Evolutionary conservation across 2,888 invertebrate genomes (phyloP).

Genomic region (Phalera bucephala): DNA sequence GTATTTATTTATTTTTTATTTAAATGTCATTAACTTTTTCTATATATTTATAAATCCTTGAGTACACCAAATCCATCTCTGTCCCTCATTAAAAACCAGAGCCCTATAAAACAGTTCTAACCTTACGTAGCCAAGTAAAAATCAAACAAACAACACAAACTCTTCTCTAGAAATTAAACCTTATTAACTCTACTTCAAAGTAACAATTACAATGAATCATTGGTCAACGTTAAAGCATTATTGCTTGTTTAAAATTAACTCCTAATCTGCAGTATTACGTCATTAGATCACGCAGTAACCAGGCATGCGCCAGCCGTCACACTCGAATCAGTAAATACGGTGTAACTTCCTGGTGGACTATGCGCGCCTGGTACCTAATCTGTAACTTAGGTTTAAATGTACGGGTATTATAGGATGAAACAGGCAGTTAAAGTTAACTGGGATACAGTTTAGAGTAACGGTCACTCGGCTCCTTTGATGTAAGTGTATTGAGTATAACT

Average conservation of each 20-base stretch:
- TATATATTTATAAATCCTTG: too few species aligned
- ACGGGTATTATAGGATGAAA: neutral
- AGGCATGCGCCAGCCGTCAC: slow-evolving; percentile 33
- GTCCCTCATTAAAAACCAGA: slow-evolving; percentile 25
- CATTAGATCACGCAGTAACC: slow-evolving; percentile 27
- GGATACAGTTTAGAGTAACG: neutral
- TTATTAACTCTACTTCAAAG: too few species aligned
- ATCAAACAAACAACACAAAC: too few species aligned
- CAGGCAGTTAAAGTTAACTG: neutral
- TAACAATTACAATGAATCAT: too few species aligned
- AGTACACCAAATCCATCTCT: slow-evolving; percentile 25
- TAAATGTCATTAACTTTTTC: too few species aligned
- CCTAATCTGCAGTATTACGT: slow-evolving; percentile 28
- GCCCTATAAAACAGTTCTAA: slow-evolving; percentile 26
- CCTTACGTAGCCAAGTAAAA: too few species aligned
- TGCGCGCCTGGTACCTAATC: slow-evolving; percentile 27
- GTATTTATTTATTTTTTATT: too few species aligned
- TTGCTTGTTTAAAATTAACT: too few species aligned
- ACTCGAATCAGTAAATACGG: slow-evolving; percentile 42
- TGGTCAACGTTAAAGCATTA: too few species aligned
- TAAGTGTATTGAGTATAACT: too few species aligned
- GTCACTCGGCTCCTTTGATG: too few species aligned
- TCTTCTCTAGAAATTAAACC: too few species aligned
- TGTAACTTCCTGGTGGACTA: slow-evolving; percentile 34
- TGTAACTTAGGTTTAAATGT: neutral